Percentiles rank a stretch among this genome's conserved stretches.
These are phyloP conservation scores for Seriola aureovittata DNA, from an alignment of 2,113 vertebrate genomes.

Conservation along the genomic window DNA sequence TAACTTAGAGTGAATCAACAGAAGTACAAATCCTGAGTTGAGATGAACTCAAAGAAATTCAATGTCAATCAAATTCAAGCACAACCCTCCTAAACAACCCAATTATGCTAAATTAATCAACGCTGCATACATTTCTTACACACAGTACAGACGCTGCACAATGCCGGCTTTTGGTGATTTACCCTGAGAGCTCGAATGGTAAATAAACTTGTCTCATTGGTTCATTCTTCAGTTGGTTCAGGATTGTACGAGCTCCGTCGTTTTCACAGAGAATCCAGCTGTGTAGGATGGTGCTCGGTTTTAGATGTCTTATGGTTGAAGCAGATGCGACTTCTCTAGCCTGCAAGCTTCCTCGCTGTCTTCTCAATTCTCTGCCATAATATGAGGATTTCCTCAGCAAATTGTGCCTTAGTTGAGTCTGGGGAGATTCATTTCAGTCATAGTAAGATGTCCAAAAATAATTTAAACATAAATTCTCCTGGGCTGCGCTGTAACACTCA, in stretches of 20 bases:
- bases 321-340: background rate
- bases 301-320: background rate
- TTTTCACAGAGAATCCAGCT: slow-evolving; percentile 1
- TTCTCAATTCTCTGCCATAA: slow-evolving; percentile 12
- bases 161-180: slow-evolving; percentile 10
- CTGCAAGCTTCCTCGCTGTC: background rate
- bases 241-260: background rate
- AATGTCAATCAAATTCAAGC: background rate
- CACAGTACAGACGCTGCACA: background rate
- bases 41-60: no score
- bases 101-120: background rate
- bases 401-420: background rate
- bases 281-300: background rate
- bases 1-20: no score
- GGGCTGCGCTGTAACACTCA: slow-evolving; percentile 1
- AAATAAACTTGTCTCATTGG: slow-evolving; percentile 13
- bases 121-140: no score
- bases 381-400: slow-evolving; percentile 16
- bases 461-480: background rate
- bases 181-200: slow-evolving; percentile 16
- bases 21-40: no score
- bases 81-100: background rate
- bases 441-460: slow-evolving; percentile 1
- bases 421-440: background rate
- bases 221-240: slow-evolving; percentile 4